Evolutionary conservation across 2,113 vertebrate genomes (phyloP), one percentile per base, ranked within the genome.

Genomic region (Sinocyclocheilus rhinocerous): DNA sequence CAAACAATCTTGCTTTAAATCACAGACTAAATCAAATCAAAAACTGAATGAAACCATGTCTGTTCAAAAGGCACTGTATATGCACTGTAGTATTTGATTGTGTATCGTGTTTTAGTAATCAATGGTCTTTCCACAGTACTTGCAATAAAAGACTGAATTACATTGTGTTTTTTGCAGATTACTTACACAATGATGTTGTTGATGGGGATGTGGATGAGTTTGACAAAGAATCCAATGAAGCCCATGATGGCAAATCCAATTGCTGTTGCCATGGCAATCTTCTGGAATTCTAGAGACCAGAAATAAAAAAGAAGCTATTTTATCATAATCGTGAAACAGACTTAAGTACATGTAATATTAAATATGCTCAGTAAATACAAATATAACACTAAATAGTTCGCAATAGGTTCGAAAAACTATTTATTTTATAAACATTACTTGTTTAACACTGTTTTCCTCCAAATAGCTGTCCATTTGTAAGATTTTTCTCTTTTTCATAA

Each of bases 121-220:
- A 65, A 63, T 8, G 18, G 0, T 24, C 24, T 80, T 39, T 39
- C 15, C 24, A 13, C 12, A 5, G 13, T 13, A 13, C 3, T 50
- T 26, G 22, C n/a, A 29, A 81, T 81, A 29, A 67, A 81, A 48
- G 13, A 10, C 2, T 67, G 55, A 59, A 59, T n/a, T 22, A 39
- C 18, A 61, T 16, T 16, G 29, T 45, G n/a, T 67, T 67, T 4
- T 45, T 52, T 63, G 22, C 59, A 24, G 55, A 24, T 33, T 91
- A 98, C 98, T 99, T 96, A 99, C 98, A 99, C 98, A 91, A 99
- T 99, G 78, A 99, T 99, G 92, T 99, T 99, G 95, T 99, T 99
- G 93, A 99, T 99, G 84, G 98, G 98, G 92, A 99, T 99, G 86
- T 99, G 97, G 91, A 99, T 99, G 91, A 99, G 91, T 90, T 99